A percentile compares a stretch with the other conserved stretches of the same genome.
Evolutionary conservation across 2,113 vertebrate genomes (phyloP).

Genomic region (Synchiropus splendidus): DNA sequence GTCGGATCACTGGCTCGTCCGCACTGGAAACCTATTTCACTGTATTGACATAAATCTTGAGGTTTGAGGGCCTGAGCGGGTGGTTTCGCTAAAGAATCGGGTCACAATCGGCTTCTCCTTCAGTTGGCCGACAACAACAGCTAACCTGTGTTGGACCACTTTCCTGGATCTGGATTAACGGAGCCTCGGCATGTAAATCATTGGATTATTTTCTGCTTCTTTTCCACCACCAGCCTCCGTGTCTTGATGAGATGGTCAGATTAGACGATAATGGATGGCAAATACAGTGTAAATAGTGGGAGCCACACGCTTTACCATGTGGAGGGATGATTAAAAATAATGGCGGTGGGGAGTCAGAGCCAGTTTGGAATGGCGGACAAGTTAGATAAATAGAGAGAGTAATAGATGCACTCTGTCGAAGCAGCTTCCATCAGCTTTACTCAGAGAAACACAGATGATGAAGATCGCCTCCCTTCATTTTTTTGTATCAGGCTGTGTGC

Average conservation of each 20-base stretch:
- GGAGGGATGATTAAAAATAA: conserved; percentile 3
- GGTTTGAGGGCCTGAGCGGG: conserved; percentile 59
- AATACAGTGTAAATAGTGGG: not conserved
- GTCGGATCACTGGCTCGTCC: too few relatives aligned
- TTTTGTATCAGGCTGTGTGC: too few relatives aligned
- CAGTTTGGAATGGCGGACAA: not conserved
- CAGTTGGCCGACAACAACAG: conserved; percentile 28
- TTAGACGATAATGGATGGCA: not conserved
- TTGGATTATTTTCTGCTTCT: conserved; percentile 18
- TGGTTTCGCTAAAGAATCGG: conserved; percentile 59
- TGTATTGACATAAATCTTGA: conserved; percentile 61
- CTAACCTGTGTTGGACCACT: conserved; percentile 59
- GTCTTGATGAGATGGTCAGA: conserved; percentile 13
- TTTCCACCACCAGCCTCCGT: conserved; percentile 23
- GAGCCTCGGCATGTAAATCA: conserved; percentile 28
- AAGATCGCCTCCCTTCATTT: not conserved
- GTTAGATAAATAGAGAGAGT: not conserved
- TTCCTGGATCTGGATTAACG: not conserved
- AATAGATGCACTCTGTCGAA: not conserved
- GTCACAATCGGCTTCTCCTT: conserved; percentile 44
- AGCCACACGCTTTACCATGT: conserved; percentile 1
- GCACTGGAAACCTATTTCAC: too few relatives aligned
- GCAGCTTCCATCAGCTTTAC: too few relatives aligned
- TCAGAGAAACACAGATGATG: too few relatives aligned
- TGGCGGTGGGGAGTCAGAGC: not conserved